A percentile compares a stretch with the other conserved stretches of the same genome.
These are phyloP conservation scores for Podarcis cretensis DNA, from an alignment of 2,113 vertebrate species.

Conservation along the genomic window DNA sequence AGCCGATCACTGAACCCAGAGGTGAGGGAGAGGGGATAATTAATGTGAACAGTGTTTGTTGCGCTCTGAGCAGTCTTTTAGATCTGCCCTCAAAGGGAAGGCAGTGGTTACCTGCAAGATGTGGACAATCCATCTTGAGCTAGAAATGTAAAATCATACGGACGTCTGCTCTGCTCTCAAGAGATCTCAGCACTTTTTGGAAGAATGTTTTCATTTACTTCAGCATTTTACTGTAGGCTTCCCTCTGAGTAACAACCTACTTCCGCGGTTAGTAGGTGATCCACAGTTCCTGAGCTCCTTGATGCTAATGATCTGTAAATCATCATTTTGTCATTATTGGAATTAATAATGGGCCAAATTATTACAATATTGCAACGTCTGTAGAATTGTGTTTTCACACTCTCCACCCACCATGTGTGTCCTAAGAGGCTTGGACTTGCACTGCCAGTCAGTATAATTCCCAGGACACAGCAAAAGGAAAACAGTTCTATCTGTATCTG, in stretches of 20 bases:
- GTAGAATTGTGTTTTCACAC: neutral
- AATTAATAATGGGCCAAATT: conserved; percentile 6
- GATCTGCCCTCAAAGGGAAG: conserved; percentile 16
- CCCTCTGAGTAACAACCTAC: neutral
- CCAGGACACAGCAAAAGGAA: no score
- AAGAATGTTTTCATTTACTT: neutral
- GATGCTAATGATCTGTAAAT: neutral
- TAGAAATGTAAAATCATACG: neutral
- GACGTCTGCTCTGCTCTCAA: neutral
- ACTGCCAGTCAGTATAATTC: no score
- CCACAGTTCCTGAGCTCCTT: neutral
- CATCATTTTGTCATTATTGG: neutral
- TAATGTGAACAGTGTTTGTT: neutral
- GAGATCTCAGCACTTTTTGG: neutral
- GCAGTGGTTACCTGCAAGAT: neutral
- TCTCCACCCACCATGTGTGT: neutral
- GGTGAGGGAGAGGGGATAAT: conserved; percentile 3
- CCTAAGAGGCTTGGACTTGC: neutral
- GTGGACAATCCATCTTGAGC: conserved; percentile 6
- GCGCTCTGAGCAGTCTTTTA: conserved; percentile 12
- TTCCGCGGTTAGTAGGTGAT: neutral
- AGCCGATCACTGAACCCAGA: conserved; percentile 2
- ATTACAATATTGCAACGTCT: neutral
- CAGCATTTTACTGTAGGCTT: neutral
- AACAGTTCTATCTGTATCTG: no score